Evolutionary conservation across 1,140 invertebrate species (phyloP), one percentile per base, ranked within the genome.

Genomic region (Philotrypesis tridentata): DNA sequence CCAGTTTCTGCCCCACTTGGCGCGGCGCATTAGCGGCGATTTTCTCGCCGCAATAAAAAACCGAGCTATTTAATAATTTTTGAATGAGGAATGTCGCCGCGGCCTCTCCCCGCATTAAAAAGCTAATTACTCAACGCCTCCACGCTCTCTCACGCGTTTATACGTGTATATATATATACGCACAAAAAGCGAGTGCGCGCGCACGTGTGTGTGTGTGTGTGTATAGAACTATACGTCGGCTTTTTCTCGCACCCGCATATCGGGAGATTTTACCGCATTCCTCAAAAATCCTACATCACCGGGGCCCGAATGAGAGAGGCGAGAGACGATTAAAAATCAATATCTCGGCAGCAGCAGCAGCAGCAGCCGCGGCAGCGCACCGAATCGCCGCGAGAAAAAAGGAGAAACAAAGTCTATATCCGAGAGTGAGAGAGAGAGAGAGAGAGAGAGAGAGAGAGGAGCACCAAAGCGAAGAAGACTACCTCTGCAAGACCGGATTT

Each of bases 401-500:
- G 6, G 6, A 31, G 14, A 60, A 74, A 74, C 23, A 74, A 29
- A 70, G n/a, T 27, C 29, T 21, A 29, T 7, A 29, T 3, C 33
- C 33, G 68, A n/a, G n/a, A n/a, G n/a, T n/a, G n/a, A n/a, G n/a
- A n/a, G n/a, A n/a, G n/a, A n/a, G n/a, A n/a, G n/a, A n/a, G n/a
- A n/a, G n/a, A n/a, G n/a, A n/a, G n/a, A n/a, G n/a, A n/a, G n/a
- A n/a, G n/a, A n/a, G n/a, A n/a, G n/a, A n/a, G n/a, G 21, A 67
- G n/a, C 25, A 14, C 9, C 25, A 21, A 70, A 3, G 11, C 14
- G 29, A 29, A 70, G 29, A 9, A 33, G 31, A 0, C 21, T 29
- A 14, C 29, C 68, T 21, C 14, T 74, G 17, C 31, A 27, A 29
- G 78, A 80, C 78, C 78, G 78, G 78, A 80, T 80, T 80, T 80